These are phyloP conservation scores for Typhlichthys subterraneus DNA, from an alignment of 2,797 vertebrate genomes.

Conservation along the genomic window DNA sequence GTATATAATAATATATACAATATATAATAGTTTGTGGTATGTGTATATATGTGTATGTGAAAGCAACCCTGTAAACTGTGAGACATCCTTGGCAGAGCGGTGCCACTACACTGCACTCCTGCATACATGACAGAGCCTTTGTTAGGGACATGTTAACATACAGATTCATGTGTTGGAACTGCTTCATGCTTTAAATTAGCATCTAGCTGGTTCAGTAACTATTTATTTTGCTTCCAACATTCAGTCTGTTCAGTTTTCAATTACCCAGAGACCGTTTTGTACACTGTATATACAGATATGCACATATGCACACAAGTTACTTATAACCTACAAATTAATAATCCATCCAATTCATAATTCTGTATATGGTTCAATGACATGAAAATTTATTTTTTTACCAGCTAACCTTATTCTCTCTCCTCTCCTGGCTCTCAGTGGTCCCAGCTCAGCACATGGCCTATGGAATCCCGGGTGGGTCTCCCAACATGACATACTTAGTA, in stretches of 20 bases:
- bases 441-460: slow-evolving; percentile 74
- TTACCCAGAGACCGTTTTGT: slow-evolving; percentile 40
- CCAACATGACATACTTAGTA: slow-evolving; percentile 65
- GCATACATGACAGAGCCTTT: not conserved
- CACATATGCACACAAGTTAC: too few relatives aligned
- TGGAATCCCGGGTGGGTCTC: slow-evolving; percentile 67
- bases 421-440: slow-evolving; percentile 28
- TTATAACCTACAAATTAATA: too few relatives aligned
- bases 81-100: slow-evolving; percentile 14
- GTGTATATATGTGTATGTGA: too few relatives aligned
- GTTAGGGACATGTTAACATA: slow-evolving; percentile 1
- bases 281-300: not conserved
- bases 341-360: too few relatives aligned
- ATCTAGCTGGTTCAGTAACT: slow-evolving; percentile 33
- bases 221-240: slow-evolving; percentile 45
- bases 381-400: not conserved
- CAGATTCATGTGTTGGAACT: slow-evolving; percentile 31
- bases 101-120: slow-evolving; percentile 9
- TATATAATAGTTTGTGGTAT: too few relatives aligned
- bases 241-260: slow-evolving; percentile 39
- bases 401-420: not conserved
- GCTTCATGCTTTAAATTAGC: slow-evolving; percentile 19
- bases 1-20: too few relatives aligned
- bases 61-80: slow-evolving; percentile 21
- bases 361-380: too few relatives aligned